Evolutionary conservation across 37 sponge, comb jelly and placozoan genomes (phyloP), one percentile per base, ranked within the genome.

Genomic region (Mnemiopsis leidyi): DNA sequence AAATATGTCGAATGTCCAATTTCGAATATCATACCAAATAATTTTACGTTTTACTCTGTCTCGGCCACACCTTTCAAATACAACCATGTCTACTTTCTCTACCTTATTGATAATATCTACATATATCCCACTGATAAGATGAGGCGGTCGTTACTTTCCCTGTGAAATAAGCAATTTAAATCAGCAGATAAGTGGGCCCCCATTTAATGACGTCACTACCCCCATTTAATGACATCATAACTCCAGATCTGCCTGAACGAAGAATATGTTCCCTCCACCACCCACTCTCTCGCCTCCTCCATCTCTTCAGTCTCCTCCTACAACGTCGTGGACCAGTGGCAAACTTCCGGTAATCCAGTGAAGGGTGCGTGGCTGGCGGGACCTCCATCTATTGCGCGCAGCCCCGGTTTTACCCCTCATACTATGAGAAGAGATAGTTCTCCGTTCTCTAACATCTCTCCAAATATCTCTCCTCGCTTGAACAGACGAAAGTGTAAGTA

Each of bases 181-280:
- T n/a, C n/a, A n/a, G n/a, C n/a, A n/a, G n/a, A n/a, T n/a, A n/a
- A n/a, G n/a, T n/a, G n/a, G n/a, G n/a, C n/a, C n/a, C n/a, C n/a
- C n/a, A n/a, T n/a, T n/a, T n/a, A n/a, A n/a, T n/a, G n/a, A n/a
- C n/a, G n/a, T n/a, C n/a, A n/a, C n/a, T n/a, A n/a, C n/a, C n/a
- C n/a, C n/a, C n/a, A n/a, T n/a, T n/a, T n/a, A n/a, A n/a, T n/a
- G n/a, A n/a, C n/a, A n/a, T n/a, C n/a, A n/a, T n/a, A n/a, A n/a
- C n/a, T n/a, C 23, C 48, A 85, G 90, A 26, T 85, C 0, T 85
- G 25, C 39, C 90, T 85, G 23, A 39, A 40, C 61, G 90, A 85
- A 26, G 23, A 38, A 0, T 1, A 39, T 0, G 90, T 39, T 25
- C 90, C 61, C 90, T 40, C 90, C 25, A 25, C 61, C 26, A 28